A percentile compares a stretch with the other conserved stretches of the same genome.
phyloP scores from a whole-genome alignment of 2,797 vertebrate genomes.

The Loris lydekkerianus region DNA sequence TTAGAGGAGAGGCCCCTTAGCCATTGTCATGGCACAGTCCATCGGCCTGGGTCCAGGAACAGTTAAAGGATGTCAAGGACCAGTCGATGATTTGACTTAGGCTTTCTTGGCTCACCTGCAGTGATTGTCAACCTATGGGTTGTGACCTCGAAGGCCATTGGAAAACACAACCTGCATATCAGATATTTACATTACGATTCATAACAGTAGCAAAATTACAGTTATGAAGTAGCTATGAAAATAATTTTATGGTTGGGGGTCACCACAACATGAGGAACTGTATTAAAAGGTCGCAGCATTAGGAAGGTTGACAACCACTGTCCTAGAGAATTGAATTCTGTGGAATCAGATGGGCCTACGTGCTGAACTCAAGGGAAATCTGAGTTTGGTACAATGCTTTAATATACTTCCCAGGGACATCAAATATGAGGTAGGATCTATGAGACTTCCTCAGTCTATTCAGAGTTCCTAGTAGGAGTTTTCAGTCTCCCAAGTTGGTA shows the following conservation, averaged over 20 bases:
- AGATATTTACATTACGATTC: too few relatives aligned
- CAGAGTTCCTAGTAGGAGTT: background rate
- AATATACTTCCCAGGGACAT: background rate
- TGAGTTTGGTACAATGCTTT: background rate
- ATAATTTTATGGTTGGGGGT: too few relatives aligned
- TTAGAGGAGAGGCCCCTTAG: background rate
- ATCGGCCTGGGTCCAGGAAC: background rate
- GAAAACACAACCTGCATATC: too few relatives aligned
- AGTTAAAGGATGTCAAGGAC: background rate
- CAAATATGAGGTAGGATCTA: background rate
- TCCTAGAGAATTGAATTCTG: conserved; percentile 31
- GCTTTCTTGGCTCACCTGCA: background rate
- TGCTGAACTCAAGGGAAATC: background rate
- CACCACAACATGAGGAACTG: too few relatives aligned
- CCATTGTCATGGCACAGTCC: too few relatives aligned
- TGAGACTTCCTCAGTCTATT: background rate
- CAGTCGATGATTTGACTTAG: conserved; percentile 5
- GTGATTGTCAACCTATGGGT: too few relatives aligned
- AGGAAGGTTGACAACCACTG: too few relatives aligned
- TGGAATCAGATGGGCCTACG: background rate
- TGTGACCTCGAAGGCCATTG: too few relatives aligned
- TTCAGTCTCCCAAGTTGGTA: background rate
- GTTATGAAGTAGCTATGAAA: too few relatives aligned
- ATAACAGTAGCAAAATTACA: too few relatives aligned
- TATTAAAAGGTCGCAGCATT: too few relatives aligned